Evolutionary conservation across 2,888 invertebrate species (phyloP), one percentile per base, ranked within the genome.

Genomic region (Zygogramma bicolorata): DNA sequence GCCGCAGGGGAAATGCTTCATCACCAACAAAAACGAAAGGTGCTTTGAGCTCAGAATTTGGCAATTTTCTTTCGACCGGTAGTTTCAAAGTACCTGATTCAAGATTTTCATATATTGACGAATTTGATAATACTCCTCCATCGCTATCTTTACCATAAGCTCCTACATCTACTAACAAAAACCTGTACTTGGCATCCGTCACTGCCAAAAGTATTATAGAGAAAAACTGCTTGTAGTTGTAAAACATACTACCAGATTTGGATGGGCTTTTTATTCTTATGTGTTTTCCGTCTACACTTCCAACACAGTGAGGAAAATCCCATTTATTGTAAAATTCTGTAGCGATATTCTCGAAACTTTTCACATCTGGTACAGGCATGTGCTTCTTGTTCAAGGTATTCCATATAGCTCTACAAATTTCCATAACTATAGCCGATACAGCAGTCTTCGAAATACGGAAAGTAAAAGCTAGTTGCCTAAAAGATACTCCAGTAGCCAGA

Each of bases 231-330:
- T 49, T 65, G 18, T 53, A 65, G 13, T 25, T 46, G 49, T 65
- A 65, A 49, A 73, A 75, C 65, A 74, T 67, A 4, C 68, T 57
- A 3, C 75, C 74, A 3, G 69, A 74, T 38, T 70, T 58, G 4
- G 65, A 15, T 27, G 74, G 74, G 29, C 74, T 62, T 25, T 46
- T 53, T 15, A 74, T 15, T 62, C 70, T 62, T 34, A 75, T 68
- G 59, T 74, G 73, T 59, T 74, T 74, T 42, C 74, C 75, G 57
- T 75, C 70, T 4, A 75, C 62, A 20, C 60, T 59, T 13, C 72
- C 75, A 10, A 72, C 46, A 53, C 75, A 75, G 53, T 73, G 68
- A 13, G 75, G 71, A 65, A 75, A 71, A 57, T 70, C 66, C 71
- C 75, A 71, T 73, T 65, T 34, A 20, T 57, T 46, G 57, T 34